Evolutionary conservation across 2,888 invertebrate genomes (phyloP).

Genomic region (Drosophila kokeensis): DNA sequence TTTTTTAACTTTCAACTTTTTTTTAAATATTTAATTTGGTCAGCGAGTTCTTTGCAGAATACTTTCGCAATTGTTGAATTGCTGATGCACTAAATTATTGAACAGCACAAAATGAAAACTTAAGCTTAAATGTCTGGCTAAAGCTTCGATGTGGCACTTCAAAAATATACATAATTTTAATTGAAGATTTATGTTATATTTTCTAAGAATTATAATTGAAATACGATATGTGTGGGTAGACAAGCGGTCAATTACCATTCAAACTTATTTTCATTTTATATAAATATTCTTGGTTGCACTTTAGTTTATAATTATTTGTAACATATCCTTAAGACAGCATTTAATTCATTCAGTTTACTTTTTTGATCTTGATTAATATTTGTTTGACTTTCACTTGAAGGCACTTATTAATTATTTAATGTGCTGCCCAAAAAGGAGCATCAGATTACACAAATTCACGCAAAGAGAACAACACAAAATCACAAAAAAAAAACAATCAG

Average conservation of each 20-base stretch:
- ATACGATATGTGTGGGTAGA: conserved; percentile 1
- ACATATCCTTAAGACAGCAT: conserved; percentile 21
- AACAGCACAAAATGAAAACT: conserved; percentile 27
- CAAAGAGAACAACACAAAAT: conserved; percentile 42
- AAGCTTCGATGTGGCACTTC: conserved; percentile 16
- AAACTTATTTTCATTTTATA: conserved; percentile 51
- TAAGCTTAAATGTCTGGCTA: conserved; percentile 27
- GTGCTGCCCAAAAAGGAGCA: conserved; percentile 49
- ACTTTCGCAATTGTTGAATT: conserved; percentile 66
- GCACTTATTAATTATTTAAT: conserved; percentile 40
- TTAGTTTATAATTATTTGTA: not conserved
- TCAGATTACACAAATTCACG: conserved; percentile 63
- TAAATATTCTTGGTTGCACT: not conserved
- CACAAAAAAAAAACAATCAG: conserved; percentile 45
- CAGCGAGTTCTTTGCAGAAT: conserved; percentile 42
- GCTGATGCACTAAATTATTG: conserved; percentile 56
- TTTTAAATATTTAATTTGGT: conserved; percentile 36
- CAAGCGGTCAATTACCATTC: conserved; percentile 60
- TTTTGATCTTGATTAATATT: conserved; percentile 3
- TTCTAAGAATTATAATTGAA: conserved; percentile 8
- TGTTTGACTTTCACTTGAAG: conserved; percentile 38
- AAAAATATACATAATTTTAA: not conserved
- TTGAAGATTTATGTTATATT: not conserved
- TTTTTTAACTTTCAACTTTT: conserved; percentile 1
- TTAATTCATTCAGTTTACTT: not conserved